Percentiles rank a stretch among this genome's conserved stretches.
Conservation (phyloP, 2,888 invertebrate genomes). For the Oxystoma pomonae region DNA sequence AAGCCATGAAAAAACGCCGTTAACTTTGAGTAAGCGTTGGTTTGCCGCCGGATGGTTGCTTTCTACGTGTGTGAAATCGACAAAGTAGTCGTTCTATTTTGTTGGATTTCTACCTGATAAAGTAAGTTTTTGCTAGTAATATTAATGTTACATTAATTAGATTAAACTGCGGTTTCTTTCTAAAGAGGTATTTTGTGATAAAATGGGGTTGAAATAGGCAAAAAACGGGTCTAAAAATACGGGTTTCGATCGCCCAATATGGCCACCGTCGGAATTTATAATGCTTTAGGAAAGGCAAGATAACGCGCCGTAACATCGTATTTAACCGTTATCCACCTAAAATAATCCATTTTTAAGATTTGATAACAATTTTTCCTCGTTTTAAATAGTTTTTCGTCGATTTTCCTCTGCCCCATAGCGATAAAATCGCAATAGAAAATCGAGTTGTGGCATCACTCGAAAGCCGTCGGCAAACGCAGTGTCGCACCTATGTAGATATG, state of each 20-base stretch:
- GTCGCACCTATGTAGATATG: too few relatives aligned
- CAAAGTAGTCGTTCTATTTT: constrained; percentile 30
- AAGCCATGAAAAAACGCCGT: neutral
- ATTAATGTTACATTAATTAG: constrained; percentile 27
- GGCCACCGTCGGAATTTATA: constrained; percentile 47
- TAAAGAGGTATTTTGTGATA: constrained; percentile 25
- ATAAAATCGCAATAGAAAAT: neutral
- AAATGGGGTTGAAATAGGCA: constrained; percentile 46
- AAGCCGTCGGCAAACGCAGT: neutral
- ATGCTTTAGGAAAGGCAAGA: constrained; percentile 23
- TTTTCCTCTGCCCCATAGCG: neutral
- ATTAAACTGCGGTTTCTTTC: constrained; percentile 24
- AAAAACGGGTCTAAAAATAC: constrained; percentile 54
- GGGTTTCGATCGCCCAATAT: constrained; percentile 44
- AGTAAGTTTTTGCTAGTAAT: constrained; percentile 33
- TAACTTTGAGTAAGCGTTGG: constrained; percentile 12
- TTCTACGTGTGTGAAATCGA: constrained; percentile 19
- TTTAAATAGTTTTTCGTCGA: neutral
- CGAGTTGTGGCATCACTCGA: neutral
- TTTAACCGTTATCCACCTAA: constrained; percentile 14
- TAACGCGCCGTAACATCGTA: constrained; percentile 22
- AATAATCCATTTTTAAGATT: constrained; percentile 22
- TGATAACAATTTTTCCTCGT: neutral
- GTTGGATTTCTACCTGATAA: constrained; percentile 34
- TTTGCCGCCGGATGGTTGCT: constrained; percentile 39